Conservation (phyloP, 1,140 invertebrate genomes). For the Polypedilum vanderplanki region DNA sequence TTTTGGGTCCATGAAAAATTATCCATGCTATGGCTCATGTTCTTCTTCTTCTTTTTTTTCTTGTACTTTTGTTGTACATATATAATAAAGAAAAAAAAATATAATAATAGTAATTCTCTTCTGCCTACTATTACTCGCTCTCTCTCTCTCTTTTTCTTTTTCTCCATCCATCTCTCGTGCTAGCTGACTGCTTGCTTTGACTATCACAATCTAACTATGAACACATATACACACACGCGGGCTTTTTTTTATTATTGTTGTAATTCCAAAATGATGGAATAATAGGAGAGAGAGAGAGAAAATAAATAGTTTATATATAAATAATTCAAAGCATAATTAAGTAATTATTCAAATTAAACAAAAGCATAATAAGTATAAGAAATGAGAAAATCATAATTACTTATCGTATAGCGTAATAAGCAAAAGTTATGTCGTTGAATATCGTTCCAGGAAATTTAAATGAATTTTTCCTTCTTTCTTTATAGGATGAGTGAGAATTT, state of each 20-base stretch:
- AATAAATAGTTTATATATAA: conserved; percentile 15
- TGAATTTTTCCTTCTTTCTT: neutral
- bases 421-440: conserved; percentile 22
- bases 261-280: neutral
- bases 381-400: neutral
- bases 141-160: no score
- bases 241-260: neutral
- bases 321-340: conserved; percentile 24
- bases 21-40: neutral
- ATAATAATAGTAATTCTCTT: no score
- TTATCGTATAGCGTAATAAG: neutral
- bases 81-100: no score
- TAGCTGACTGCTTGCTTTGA: no score
- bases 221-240: no score
- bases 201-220: no score
- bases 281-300: neutral
- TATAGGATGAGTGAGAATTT: neutral
- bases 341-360: conserved; percentile 27
- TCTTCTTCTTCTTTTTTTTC: no score
- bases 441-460: neutral
- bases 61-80: no score
- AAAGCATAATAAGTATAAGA: neutral
- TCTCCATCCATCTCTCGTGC: no score
- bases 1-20: conserved; percentile 15
- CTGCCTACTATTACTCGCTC: no score